Base-by-base conservation (phyloP, 2,888 invertebrate species). In the Rapana venosa region DNA sequence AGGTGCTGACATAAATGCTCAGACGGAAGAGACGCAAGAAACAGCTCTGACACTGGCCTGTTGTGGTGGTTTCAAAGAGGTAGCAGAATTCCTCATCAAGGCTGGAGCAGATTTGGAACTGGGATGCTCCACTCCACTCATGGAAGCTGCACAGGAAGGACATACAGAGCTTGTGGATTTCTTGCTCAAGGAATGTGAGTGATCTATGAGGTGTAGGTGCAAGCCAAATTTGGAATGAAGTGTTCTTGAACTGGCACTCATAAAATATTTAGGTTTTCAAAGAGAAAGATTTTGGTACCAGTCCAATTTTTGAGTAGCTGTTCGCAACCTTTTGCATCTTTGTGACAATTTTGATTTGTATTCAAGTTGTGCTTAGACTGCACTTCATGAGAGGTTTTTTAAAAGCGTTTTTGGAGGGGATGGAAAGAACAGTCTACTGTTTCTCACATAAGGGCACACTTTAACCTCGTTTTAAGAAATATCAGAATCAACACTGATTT, bases 61-160 rank as follows among this genome's bases (percentile, higher is more conserved):
- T 96, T 98, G 99, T 92, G 99, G 99, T 92, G 96, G 96, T 20
- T 99, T 99, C 96, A 97, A 98, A 84, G 99, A 99, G 96, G 98
- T 98, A 87, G 98, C 99, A 0, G 98, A 99, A 96, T 98, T 98
- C 96, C 97, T 99, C 88, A 98, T 99, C 94, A 98, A 98, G 96
- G 98, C 98, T 87, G 99, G 99, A 83, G 99, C 99, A 5, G 98
- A 99, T 96, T 97, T 98, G 88, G 99, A 99, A 96, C 97, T 99
- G 79, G 99, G 98, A 88, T 96, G 96, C 91, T 99, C 99, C 90
- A 99, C 99, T 26, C 99, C 99, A 0, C 97, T 99, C 8, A 99
- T 99, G 99, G 99, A 99, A 96, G 99, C 99, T 81, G 98, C 99
- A 8, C 99, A 99, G 96, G 99, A 99, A 96, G 99, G 99, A 26